phyloP scores from a whole-genome alignment of 2,888 invertebrate species.

The Leptopilina myrica region DNA sequence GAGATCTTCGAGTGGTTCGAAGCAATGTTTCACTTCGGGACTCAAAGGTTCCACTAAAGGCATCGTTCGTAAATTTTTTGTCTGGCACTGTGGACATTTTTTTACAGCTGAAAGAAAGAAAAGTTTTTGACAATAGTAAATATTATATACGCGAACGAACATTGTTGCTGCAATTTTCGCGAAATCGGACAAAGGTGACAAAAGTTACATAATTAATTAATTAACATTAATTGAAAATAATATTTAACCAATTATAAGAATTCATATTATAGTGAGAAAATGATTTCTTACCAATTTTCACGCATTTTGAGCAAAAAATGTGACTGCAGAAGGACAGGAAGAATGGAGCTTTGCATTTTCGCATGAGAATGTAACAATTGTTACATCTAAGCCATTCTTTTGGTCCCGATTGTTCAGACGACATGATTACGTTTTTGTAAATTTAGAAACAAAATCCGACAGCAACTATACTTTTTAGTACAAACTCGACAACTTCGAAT shows the following conservation, averaged over 20 bases:
- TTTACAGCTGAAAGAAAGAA: background rate
- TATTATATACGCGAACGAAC: too few species aligned
- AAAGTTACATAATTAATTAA: too few species aligned
- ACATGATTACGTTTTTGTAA: background rate
- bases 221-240: too few species aligned
- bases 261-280: background rate
- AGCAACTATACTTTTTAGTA: too few species aligned
- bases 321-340: background rate
- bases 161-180: too few species aligned
- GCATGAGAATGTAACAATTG: background rate
- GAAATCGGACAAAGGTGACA: too few species aligned
- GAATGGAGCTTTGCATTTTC: background rate
- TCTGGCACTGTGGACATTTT: background rate
- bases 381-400: background rate
- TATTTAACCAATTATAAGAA: too few species aligned
- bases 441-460: too few species aligned
- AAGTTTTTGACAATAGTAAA: too few species aligned
- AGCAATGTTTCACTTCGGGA: conserved; percentile 4
- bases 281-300: background rate
- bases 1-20: conserved; percentile 53
- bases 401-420: background rate
- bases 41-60: background rate
- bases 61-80: background rate
- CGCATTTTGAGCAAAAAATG: background rate
- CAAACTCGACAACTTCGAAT: too few species aligned